Evolutionary conservation across 2,888 invertebrate species (phyloP), one percentile per base, ranked within the genome.

Genomic region (Bimastos eiseni): DNA sequence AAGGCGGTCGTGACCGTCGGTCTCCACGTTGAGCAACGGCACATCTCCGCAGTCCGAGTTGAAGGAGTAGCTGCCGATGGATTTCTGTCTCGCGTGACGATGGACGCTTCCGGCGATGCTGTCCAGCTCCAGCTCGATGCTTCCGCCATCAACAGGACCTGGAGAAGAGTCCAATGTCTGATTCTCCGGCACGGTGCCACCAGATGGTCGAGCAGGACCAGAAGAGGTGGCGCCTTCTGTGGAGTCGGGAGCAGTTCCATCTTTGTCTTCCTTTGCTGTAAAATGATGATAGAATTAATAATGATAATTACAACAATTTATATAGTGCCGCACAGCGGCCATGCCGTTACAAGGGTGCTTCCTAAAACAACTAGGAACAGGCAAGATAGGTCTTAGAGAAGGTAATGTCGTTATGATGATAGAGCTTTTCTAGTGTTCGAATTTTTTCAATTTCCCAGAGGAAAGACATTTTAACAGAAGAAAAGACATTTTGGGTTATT

Each of bases 91-190:
- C 4, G 21, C 84, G 36, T 84, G 84, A 84, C 21, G 84, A 19
- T 13, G 84, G 36, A 84, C 21, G 84, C 33, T 36, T 33, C 84
- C 84, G 34, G 84, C 84, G 34, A 84, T 84, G 84, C 84, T 84
- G n/a, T 84, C 84, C 34, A 84, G 84, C 21, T 84, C 84, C 84
- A 84, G 84, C 21, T 84, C 84, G 36, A 34, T 84, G 84, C 17
- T 36, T 84, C 84, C 84, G 15, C 84, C 84, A 0, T 11, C 24
- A 30, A 55, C 30, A 30, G 11, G 55, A 11, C 55, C 55, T 11
- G 55, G 11, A 11, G 24, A 13, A 24, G 55, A 30, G 13, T 55
- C 55, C 4, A 30, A 55, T 6, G 24, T 30, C 30, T 30, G 24
- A 30, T 30, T 30, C 3, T 55, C 55, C 30, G 55, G 55, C 3